Base-by-base conservation (phyloP, 1,140 invertebrate genomes). In the Hycleus phaleratus region DNA sequence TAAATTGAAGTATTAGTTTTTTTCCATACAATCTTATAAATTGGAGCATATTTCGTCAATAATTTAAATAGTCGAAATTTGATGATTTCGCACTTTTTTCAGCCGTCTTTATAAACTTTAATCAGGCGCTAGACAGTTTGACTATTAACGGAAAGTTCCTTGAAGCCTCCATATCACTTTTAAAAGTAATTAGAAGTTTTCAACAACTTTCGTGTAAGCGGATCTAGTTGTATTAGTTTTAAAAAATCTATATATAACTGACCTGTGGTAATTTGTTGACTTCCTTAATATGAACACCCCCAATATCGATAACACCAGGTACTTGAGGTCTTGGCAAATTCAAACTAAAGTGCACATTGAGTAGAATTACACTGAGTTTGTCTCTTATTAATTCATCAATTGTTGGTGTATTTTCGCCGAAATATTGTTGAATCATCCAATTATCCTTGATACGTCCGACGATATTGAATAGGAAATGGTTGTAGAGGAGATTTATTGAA, bases 281-380 rank as follows among this genome's bases (percentile, higher is more conserved):
- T 56, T 9, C 68, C 46, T 69, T 68, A 11, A 85, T 77, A 63
- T 86, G 83, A 58, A 84, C 76, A 1, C 84, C 84, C 10, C 81
- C 83, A 26, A 86, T 68, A 72, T 85, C 81, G 9, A 85, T 78
- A 2, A 84, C 74, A 56, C 79, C 79, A 0, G 83, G 79, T 0
- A 81, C 74, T 49, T 78, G 66, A 7, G 83, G 74, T 49, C 75
- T 76, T 0, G 81, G 77, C 10, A 79, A 77, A 44, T 77, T 80
- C 8, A 84, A 64, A 9, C 78, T 73, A 62, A 78, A 81, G 68
- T 86, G 81, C 2, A 80, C 77, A 69, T 85, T 85, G 1, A 82
- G 68, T 26, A 87, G 73, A 9, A 84, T 62, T 4, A 85, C 57
- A 55, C 79, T 81, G 2, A 78, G 24, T 26, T 56, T 48, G 26